Conservation (phyloP, 2,888 invertebrate genomes). For the Gymnoscelis rufifasciata region DNA sequence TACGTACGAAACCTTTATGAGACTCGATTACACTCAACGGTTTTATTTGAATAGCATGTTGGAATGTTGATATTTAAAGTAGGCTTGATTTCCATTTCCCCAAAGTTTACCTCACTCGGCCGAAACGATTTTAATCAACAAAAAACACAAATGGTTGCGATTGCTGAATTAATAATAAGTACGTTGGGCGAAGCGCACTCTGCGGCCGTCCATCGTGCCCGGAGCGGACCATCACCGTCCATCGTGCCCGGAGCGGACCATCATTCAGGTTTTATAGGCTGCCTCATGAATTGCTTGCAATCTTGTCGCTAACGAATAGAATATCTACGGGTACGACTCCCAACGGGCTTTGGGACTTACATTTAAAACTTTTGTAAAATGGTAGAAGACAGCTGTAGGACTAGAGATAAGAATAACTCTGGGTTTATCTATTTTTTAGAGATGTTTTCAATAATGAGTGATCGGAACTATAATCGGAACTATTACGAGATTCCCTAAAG, state of each 20-base stretch:
- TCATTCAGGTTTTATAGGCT: constrained; percentile 1
- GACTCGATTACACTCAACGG: no score
- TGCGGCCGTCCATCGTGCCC: background rate
- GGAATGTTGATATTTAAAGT: no score
- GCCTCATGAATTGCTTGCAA: constrained; percentile 3
- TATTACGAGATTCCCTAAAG: no score
- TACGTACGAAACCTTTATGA: no score
- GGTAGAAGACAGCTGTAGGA: no score
- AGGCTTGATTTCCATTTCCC: background rate
- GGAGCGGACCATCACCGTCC: background rate
- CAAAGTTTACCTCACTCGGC: constrained; percentile 6
- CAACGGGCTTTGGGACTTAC: background rate
- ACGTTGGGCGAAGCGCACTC: constrained; percentile 1
- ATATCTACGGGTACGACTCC: background rate
- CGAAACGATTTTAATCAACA: constrained; percentile 23
- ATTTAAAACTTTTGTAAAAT: no score
- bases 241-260: constrained; percentile 2
- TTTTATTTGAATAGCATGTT: no score
- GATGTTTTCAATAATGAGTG: no score
- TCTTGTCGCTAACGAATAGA: background rate
- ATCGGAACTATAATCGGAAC: no score
- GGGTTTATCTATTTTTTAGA: no score
- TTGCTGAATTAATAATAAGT: constrained; percentile 16
- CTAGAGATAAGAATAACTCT: no score
- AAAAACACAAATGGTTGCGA: constrained; percentile 13